phyloP scores from a whole-genome alignment of 1,140 invertebrate species.

The Lucilia sericata region DNA sequence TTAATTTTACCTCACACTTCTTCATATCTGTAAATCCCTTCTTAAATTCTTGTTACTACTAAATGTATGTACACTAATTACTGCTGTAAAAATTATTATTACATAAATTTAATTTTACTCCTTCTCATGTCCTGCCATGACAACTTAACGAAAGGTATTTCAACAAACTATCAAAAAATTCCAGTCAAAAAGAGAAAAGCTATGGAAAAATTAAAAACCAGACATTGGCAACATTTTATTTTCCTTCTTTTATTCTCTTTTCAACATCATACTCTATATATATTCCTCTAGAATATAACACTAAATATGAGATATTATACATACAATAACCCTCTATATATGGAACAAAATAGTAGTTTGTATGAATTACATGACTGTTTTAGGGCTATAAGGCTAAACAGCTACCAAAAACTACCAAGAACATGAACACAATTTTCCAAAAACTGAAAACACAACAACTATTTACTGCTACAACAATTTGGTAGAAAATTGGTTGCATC shows the following conservation, averaged over 20 bases:
- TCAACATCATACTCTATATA: background rate
- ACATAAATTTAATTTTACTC: background rate
- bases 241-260: background rate
- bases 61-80: too few relatives aligned
- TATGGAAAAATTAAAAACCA: background rate
- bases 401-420: background rate
- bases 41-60: too few relatives aligned
- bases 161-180: background rate
- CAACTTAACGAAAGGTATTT: background rate
- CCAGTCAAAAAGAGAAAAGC: too few relatives aligned
- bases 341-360: background rate
- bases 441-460: background rate
- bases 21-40: too few relatives aligned
- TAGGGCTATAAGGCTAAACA: slow-evolving; percentile 1
- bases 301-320: background rate
- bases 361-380: background rate
- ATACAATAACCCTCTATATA: background rate
- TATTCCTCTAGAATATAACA: background rate
- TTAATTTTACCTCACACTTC: too few relatives aligned
- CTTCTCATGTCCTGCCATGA: background rate
- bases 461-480: background rate
- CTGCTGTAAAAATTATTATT: too few relatives aligned
- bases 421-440: background rate
- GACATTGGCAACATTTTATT: slow-evolving; percentile 14
- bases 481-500: background rate